Evolutionary conservation across 2,888 invertebrate genomes (phyloP).

Genomic region (Scaptomyza caliginosa): DNA sequence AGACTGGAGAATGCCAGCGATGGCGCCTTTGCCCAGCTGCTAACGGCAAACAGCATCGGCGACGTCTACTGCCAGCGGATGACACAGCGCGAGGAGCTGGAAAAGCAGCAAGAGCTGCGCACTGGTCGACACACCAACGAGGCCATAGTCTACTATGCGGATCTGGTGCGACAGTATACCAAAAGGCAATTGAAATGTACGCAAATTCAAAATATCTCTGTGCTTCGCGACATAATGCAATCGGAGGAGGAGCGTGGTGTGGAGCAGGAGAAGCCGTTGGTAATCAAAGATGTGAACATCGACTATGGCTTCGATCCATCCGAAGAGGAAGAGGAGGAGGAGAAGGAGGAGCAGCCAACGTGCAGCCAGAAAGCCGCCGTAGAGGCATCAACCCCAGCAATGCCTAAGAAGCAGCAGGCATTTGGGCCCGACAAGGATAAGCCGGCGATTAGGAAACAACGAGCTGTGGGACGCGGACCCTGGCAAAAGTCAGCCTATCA

Average conservation of each 20-base stretch:
- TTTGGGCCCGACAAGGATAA: background rate
- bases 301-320: slow-evolving; percentile 44
- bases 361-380: too few species aligned
- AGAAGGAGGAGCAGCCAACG: background rate
- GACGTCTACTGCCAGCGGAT: slow-evolving; percentile 73
- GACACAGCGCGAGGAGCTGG: slow-evolving; percentile 41
- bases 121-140: slow-evolving; percentile 54
- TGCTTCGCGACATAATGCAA: slow-evolving; percentile 50
- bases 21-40: slow-evolving; percentile 53
- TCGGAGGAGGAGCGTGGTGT: slow-evolving; percentile 1
- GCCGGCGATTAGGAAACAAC: background rate
- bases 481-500: slow-evolving; percentile 62
- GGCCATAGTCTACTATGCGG: slow-evolving; percentile 59
- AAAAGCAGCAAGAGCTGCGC: slow-evolving; percentile 35
- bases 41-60: slow-evolving; percentile 79
- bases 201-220: slow-evolving; percentile 54
- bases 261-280: slow-evolving; percentile 35
- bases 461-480: slow-evolving; percentile 48
- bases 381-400: background rate
- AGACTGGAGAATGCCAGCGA: slow-evolving; percentile 33
- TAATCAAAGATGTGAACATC: slow-evolving; percentile 44
- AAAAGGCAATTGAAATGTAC: slow-evolving; percentile 58
- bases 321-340: slow-evolving; percentile 4
- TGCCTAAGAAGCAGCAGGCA: background rate
- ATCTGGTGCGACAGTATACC: slow-evolving; percentile 42